Base-by-base conservation (phyloP, 2,113 vertebrate species). In the Clupea harengus region DNA sequence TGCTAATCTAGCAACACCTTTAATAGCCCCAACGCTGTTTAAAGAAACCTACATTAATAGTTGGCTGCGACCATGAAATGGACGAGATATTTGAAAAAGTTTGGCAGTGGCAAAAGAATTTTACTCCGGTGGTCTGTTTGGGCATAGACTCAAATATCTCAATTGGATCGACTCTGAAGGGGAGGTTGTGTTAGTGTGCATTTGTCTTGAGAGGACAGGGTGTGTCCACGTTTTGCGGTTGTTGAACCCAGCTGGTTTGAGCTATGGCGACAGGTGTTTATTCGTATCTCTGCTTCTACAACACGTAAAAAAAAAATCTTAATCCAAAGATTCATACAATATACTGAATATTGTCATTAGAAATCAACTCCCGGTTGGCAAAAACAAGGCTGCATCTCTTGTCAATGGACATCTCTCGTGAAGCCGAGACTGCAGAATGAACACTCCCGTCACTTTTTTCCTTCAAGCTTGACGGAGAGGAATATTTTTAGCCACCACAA, bases 141-240 rank as follows among this genome's bases (percentile, higher is more conserved):
- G 91, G 91, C 91, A 82, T 20, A 0, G 83, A 44, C 85, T 89
- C 91, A 93, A 93, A 90, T 57, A 92, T 91, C 90, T 92, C 90
- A 84, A 75, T 67, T 47, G 83, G 87, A n/a, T 67, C 80, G 32
- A 88, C 83, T 44, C 86, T 88, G 84, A 81, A 57, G 84, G 15
- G 86, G 80, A 88, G 81, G 81, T 32, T 0, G 13, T 44, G 9
- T 39, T 39, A 78, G 72, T 44, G 72, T 90, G 90, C 83, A 84
- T 92, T 67, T 85, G 91, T 92, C 87, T 44, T 60, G 52, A 25
- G 67, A 57, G 54, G 47, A 64, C 46, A 72, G 93, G 92, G 92
- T 92, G 94, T 93, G 91, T 78, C 72, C 25, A 32, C 13, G 15
- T 32, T 39, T 28, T 78, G 72, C 28, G n/a, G 64, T 67, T 67